phyloP scores from a whole-genome alignment of 2,888 invertebrate species.

The Orchestes rusci region DNA sequence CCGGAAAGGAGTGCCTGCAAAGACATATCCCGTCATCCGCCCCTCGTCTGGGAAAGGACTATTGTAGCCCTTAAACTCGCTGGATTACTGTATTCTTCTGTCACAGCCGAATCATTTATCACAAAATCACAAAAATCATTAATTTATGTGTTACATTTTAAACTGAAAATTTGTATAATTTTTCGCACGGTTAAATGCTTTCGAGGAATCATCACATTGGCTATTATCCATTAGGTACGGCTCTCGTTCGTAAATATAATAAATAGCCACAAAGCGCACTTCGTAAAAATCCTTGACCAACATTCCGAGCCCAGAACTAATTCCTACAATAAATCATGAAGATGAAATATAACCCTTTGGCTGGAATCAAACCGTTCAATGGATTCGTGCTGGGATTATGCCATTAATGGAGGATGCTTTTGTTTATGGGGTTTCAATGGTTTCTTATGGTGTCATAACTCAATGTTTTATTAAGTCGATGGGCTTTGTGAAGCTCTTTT shows the following conservation, averaged over 20 bases:
- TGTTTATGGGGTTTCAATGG: no score
- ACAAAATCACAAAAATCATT: conserved; percentile 21
- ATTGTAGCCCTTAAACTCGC: conserved; percentile 21
- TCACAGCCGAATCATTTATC: conserved; percentile 18
- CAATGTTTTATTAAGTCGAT: no score
- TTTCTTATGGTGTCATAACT: no score
- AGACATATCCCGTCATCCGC: conserved; percentile 16
- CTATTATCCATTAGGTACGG: conserved; percentile 12
- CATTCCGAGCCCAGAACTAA: conserved; percentile 33
- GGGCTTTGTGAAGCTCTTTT: no score
- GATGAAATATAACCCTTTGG: conserved; percentile 34
- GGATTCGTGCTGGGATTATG: conserved; percentile 9
- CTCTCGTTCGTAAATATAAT: conserved; percentile 15
- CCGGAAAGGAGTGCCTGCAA: conserved; percentile 15
- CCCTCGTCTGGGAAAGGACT: conserved; percentile 15
- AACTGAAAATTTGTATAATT: not conserved
- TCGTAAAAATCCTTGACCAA: conserved; percentile 31
- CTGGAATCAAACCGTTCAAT: conserved; percentile 22
- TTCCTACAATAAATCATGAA: conserved; percentile 33
- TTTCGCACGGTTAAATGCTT: not conserved
- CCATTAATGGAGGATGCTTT: no score
- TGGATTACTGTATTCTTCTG: conserved; percentile 20
- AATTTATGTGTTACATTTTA: no score
- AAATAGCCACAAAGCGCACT: conserved; percentile 7
- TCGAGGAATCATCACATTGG: conserved; percentile 8